Conservation (phyloP, 2,888 invertebrate genomes). For the Yponomeuta plumbellus region DNA sequence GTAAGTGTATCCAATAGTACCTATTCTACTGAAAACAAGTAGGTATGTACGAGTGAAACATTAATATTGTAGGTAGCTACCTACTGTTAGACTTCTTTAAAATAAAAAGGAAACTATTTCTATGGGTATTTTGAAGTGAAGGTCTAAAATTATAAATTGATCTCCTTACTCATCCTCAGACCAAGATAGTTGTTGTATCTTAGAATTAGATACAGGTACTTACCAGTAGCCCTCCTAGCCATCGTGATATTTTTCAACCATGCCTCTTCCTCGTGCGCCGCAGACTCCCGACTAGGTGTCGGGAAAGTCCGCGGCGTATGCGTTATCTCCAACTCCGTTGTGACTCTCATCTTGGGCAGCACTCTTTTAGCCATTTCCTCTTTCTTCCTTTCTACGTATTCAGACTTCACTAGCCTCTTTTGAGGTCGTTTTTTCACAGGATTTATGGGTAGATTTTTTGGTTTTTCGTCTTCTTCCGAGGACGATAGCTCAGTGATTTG, state of each 20-base stretch:
- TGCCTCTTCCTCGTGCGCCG: slow-evolving; percentile 82
- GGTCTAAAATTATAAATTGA: too few species aligned
- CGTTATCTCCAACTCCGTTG: slow-evolving; percentile 77
- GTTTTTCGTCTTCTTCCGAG: slow-evolving; percentile 27
- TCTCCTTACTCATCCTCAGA: too few species aligned
- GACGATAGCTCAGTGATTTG: slow-evolving; percentile 27
- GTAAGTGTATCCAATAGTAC: too few species aligned
- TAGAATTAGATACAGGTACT: neutral
- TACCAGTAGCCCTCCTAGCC: slow-evolving; percentile 79
- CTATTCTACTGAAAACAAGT: too few species aligned
- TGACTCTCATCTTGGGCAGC: slow-evolving; percentile 75
- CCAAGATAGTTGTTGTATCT: neutral
- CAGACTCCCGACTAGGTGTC: slow-evolving; percentile 87
- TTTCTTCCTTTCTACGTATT: slow-evolving; percentile 55
- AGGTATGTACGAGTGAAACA: too few species aligned
- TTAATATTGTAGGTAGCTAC: too few species aligned
- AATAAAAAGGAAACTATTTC: too few species aligned
- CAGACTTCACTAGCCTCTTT: slow-evolving; percentile 43
- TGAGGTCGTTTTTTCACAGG: slow-evolving; percentile 30
- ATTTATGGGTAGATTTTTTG: slow-evolving; percentile 16
- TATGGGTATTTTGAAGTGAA: too few species aligned
- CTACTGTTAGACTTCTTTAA: too few species aligned
- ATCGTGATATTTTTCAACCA: slow-evolving; percentile 88
- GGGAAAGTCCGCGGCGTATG: slow-evolving; percentile 88
- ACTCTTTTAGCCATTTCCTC: slow-evolving; percentile 51